These are phyloP conservation scores for Drosophila busckii DNA, from an alignment of 1,140 invertebrate genomes.

Conservation along the genomic window DNA sequence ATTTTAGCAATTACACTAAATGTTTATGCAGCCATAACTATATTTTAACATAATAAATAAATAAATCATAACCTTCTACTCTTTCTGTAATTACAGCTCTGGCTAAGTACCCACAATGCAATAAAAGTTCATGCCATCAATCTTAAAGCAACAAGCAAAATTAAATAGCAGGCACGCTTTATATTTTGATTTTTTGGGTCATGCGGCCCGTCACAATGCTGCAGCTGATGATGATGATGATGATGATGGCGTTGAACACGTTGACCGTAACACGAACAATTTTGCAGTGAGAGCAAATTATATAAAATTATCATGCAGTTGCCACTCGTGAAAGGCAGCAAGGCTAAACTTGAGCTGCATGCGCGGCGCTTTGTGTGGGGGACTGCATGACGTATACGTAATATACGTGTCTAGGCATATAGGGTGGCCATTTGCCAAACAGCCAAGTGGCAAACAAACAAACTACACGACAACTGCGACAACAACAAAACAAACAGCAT, in stretches of 20 bases:
- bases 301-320: slow-evolving; percentile 76
- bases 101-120: too few relatives aligned
- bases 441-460: slow-evolving; percentile 12
- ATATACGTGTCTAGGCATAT: slow-evolving; percentile 12
- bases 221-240: neutral
- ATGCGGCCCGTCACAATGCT: neutral
- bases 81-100: too few relatives aligned
- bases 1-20: too few relatives aligned
- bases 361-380: slow-evolving; percentile 18
- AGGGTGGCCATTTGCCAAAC: slow-evolving; percentile 54
- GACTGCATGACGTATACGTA: slow-evolving; percentile 50
- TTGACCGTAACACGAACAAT: slow-evolving; percentile 39
- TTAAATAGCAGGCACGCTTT: too few relatives aligned
- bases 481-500: slow-evolving; percentile 7
- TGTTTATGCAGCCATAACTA: too few relatives aligned
- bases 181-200: slow-evolving; percentile 5
- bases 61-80: too few relatives aligned
- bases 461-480: slow-evolving; percentile 19
- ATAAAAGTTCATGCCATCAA: slow-evolving; percentile 60
- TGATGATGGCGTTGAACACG: slow-evolving; percentile 4
- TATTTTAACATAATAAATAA: too few relatives aligned
- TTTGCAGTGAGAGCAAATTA: slow-evolving; percentile 54
- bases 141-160: slow-evolving; percentile 36
- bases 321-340: slow-evolving; percentile 56
- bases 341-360: slow-evolving; percentile 38